Conservation (phyloP, 2,888 invertebrate species). For the Himalopsyche japonica region DNA sequence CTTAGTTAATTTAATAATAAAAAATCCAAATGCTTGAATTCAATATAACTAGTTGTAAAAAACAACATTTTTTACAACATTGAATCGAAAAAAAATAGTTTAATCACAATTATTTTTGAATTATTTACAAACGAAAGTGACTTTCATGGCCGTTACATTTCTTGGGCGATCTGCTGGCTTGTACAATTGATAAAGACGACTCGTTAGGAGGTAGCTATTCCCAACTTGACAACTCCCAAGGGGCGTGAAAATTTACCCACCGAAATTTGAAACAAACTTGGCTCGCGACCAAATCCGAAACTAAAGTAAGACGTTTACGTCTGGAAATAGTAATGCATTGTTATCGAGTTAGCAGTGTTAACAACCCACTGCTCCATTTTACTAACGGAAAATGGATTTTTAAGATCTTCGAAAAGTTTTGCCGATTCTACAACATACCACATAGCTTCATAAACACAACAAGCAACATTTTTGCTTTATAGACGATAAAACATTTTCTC, state of each 20-base stretch:
- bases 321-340: background rate
- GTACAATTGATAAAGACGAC: background rate
- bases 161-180: background rate
- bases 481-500: no score
- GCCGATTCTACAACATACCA: background rate
- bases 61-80: no score
- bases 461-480: background rate
- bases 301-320: constrained; percentile 14
- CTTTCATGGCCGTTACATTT: background rate
- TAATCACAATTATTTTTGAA: no score
- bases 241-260: constrained; percentile 1
- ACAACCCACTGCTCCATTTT: background rate
- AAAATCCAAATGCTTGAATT: no score
- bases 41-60: no score
- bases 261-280: constrained; percentile 20
- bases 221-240: background rate
- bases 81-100: no score
- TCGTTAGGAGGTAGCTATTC: background rate
- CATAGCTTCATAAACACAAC: background rate
- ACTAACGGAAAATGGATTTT: background rate
- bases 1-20: no score
- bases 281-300: constrained; percentile 15
- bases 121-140: background rate
- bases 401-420: background rate
- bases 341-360: background rate